These are phyloP conservation scores for Dasypogon diadema DNA, from an alignment of 2,888 invertebrate species.

Conservation along the genomic window DNA sequence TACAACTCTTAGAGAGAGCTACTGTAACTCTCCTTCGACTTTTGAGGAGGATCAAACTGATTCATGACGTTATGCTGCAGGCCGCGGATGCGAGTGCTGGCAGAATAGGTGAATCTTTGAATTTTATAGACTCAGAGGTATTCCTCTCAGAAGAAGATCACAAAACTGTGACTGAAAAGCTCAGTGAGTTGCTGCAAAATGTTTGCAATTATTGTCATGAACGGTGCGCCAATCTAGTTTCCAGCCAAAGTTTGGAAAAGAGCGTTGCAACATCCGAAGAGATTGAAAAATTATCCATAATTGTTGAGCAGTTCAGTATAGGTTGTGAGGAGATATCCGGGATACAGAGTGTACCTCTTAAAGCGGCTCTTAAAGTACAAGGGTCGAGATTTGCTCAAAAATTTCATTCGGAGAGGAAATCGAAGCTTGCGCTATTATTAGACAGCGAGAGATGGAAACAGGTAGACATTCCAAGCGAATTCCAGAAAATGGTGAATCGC, in stretches of 20 bases:
- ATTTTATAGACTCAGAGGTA: conserved; percentile 75
- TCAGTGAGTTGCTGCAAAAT: conserved; percentile 82
- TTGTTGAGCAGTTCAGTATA: conserved; percentile 83
- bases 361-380: conserved; percentile 86
- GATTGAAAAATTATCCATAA: conserved; percentile 79
- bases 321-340: conserved; percentile 83
- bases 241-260: conserved; percentile 80
- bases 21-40: conserved; percentile 77
- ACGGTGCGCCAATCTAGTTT: conserved; percentile 88
- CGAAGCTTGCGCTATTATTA: conserved; percentile 84
- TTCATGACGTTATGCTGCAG: conserved; percentile 82
- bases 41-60: conserved; percentile 79
- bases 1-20: conserved; percentile 75
- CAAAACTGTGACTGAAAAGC: conserved; percentile 75
- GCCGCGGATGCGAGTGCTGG: conserved; percentile 78
- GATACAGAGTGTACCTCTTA: conserved; percentile 81
- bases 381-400: conserved; percentile 91
- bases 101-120: conserved; percentile 70
- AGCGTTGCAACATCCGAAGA: conserved; percentile 79
- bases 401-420: conserved; percentile 90
- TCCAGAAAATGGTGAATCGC: conserved; percentile 85
- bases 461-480: conserved; percentile 89
- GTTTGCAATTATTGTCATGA: conserved; percentile 94
- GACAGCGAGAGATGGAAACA: conserved; percentile 95
- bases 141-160: conserved; percentile 80